Conservation (phyloP, 1,140 invertebrate species). For the Nasonia longicornis region DNA sequence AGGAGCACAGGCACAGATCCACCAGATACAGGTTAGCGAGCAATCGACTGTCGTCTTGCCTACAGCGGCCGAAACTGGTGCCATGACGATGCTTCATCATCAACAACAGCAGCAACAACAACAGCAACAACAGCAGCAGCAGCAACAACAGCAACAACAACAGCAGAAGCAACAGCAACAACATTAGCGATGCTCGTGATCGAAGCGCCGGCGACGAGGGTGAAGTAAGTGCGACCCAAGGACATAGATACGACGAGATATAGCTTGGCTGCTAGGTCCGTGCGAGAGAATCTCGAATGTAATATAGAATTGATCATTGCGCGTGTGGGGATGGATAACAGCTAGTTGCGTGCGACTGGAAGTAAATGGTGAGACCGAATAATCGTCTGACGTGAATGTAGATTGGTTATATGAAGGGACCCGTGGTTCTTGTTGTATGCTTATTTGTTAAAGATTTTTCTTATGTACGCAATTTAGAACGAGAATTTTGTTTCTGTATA, state of each 20-base stretch:
- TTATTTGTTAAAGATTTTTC: constrained; percentile 25
- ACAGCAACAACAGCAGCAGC: constrained; percentile 51
- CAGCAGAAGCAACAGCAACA: constrained; percentile 50
- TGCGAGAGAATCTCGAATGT: constrained; percentile 28
- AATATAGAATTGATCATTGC: constrained; percentile 39
- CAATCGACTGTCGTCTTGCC: constrained; percentile 72
- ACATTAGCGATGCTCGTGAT: not conserved
- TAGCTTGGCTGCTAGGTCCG: not conserved
- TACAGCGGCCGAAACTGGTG: constrained; percentile 68
- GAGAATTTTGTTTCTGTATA: constrained; percentile 38
- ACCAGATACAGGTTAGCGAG: constrained; percentile 65
- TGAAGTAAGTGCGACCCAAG: not conserved
- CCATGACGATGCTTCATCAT: constrained; percentile 67
- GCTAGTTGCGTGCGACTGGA: constrained; percentile 20
- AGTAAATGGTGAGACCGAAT: not conserved
- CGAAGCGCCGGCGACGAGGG: not conserved
- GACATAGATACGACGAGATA: not conserved
- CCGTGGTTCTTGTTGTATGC: constrained; percentile 31
- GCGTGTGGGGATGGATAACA: constrained; percentile 3
- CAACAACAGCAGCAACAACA: constrained; percentile 59
- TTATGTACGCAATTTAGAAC: constrained; percentile 16
- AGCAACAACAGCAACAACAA: constrained; percentile 59
- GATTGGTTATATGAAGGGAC: constrained; percentile 19
- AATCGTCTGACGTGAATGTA: not conserved
- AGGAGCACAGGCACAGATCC: constrained; percentile 66